A percentile compares a stretch with the other conserved stretches of the same genome.
Evolutionary conservation across 35 echinoderm and acorn worm genomes (phyloP).

Genomic region (Lytechinus pictus): DNA sequence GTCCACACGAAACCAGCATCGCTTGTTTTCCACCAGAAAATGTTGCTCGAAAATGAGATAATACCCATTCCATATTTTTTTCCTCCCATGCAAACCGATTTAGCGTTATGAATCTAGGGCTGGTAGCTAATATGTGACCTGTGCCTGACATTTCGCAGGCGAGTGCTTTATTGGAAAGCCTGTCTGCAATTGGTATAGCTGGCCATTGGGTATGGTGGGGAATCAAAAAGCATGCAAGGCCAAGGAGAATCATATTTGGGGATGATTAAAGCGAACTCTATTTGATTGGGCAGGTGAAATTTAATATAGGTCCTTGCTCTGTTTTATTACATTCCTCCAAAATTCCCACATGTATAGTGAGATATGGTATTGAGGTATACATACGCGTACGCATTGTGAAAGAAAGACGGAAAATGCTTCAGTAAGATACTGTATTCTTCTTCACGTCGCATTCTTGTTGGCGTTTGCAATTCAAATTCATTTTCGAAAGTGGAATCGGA

Average conservation of each 20-base stretch:
- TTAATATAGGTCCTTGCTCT: neutral
- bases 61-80: neutral
- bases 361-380: neutral
- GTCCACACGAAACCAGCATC: neutral
- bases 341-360: neutral
- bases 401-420: neutral
- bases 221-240: conserved; percentile 2
- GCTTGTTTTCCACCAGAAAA: conserved; percentile 9
- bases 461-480: too few species aligned
- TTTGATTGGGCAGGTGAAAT: neutral
- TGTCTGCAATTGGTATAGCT: neutral
- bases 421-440: too few species aligned
- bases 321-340: neutral
- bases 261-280: neutral
- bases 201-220: neutral
- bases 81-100: neutral
- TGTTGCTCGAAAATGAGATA: neutral
- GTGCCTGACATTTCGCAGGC: neutral
- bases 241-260: neutral
- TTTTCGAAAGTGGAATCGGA: too few species aligned
- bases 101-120: conserved; percentile 1
- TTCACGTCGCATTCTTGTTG: too few species aligned
- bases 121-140: conserved; percentile 9
- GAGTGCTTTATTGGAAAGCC: neutral
- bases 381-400: neutral